Conservation (phyloP, 2,113 vertebrate species). For the Ptilonorhynchus violaceus region DNA sequence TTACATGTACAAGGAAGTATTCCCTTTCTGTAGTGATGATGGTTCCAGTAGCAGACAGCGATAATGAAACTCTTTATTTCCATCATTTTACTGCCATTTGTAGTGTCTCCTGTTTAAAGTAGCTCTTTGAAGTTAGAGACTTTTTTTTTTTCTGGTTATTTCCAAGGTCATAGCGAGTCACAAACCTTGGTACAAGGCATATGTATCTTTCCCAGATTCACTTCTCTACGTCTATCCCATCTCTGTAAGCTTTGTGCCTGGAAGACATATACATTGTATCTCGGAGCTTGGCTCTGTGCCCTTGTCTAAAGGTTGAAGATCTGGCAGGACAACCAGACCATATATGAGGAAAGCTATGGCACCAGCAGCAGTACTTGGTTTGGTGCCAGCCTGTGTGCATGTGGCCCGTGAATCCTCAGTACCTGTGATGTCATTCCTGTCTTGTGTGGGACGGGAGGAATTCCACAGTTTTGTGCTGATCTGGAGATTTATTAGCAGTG, state of each 20-base stretch:
- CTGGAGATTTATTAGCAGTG: background rate
- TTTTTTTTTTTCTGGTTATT: background rate
- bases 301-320: background rate
- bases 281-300: background rate
- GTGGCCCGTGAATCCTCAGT: background rate
- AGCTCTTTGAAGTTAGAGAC: background rate
- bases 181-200: background rate
- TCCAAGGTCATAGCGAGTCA: background rate
- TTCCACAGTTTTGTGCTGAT: background rate
- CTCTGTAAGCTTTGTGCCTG: background rate
- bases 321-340: background rate
- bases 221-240: accelerated
- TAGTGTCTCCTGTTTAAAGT: background rate
- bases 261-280: no score
- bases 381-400: background rate
- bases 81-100: background rate
- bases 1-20: background rate
- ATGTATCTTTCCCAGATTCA: background rate
- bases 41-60: background rate
- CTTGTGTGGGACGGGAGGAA: accelerated
- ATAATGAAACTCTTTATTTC: background rate
- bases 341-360: background rate
- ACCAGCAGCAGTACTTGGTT: background rate
- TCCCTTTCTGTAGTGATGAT: background rate
- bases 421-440: background rate